phyloP scores from a whole-genome alignment of 2,888 invertebrate genomes.

The Athalia circularis region DNA sequence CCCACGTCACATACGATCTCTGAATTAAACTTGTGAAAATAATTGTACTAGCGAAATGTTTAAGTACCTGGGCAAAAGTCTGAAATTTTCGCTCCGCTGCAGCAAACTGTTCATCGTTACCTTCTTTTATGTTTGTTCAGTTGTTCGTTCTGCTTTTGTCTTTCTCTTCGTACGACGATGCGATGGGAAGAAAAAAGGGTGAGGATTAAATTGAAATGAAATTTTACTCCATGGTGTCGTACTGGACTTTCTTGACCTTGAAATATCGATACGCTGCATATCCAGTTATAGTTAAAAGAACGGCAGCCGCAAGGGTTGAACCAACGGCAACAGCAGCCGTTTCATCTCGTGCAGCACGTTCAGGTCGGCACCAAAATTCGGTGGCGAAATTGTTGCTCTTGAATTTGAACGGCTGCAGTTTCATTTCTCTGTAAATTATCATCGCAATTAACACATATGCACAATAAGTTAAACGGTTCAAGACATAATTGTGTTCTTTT shows the following conservation, averaged over 20 bases:
- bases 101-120: neutral
- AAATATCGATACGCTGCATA: conserved; percentile 91
- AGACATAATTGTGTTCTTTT: neutral
- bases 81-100: no score
- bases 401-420: conserved; percentile 92
- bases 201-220: neutral
- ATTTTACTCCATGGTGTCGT: conserved; percentile 92
- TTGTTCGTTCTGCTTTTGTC: no score
- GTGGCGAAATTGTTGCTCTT: conserved; percentile 84
- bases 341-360: conserved; percentile 81
- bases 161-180: neutral
- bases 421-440: conserved; percentile 73
- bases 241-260: conserved; percentile 93
- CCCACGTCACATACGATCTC: no score
- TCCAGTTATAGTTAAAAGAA: conserved; percentile 87
- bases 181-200: neutral
- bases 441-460: neutral
- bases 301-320: conserved; percentile 88
- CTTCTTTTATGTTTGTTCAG: neutral
- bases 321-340: conserved; percentile 90
- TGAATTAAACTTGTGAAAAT: no score
- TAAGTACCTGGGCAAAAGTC: no score
- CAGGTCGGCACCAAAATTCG: conserved; percentile 81
- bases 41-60: no score
- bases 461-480: neutral